These are phyloP conservation scores for Thaumatotibia leucotreta DNA, from an alignment of 1,140 invertebrate genomes.

Conservation along the genomic window DNA sequence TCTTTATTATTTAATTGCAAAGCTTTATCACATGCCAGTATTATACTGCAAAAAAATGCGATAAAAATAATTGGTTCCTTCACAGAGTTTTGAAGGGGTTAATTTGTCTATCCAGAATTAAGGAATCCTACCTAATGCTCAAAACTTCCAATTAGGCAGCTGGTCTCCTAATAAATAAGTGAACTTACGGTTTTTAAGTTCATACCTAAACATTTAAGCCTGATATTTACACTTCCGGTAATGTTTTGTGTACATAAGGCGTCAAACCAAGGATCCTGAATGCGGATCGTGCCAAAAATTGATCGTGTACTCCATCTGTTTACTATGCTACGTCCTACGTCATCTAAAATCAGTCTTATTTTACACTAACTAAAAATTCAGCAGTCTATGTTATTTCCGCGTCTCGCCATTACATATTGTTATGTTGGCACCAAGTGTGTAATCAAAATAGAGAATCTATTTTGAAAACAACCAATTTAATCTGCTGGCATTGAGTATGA, in stretches of 20 bases:
- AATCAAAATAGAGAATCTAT: conserved; percentile 10
- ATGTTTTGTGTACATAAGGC: background rate
- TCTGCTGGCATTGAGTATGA: background rate
- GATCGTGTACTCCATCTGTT: background rate
- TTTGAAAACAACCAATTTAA: conserved; percentile 1
- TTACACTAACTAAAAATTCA: background rate
- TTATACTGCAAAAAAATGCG: too few relatives aligned
- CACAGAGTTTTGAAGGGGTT: too few relatives aligned
- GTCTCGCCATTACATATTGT: background rate
- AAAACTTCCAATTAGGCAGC: too few relatives aligned
- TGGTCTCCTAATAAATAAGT: too few relatives aligned
- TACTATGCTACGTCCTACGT: background rate
- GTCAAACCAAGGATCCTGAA: background rate
- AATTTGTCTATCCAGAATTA: too few relatives aligned
- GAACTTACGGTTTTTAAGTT: background rate
- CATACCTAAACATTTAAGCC: background rate
- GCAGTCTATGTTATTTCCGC: background rate
- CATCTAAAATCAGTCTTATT: background rate
- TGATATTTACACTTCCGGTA: background rate
- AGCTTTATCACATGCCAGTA: too few relatives aligned
- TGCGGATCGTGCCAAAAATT: background rate
- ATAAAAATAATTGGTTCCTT: too few relatives aligned
- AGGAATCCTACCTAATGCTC: too few relatives aligned
- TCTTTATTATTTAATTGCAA: too few relatives aligned
- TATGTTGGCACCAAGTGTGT: background rate